Evolutionary conservation across 2,797 vertebrate genomes (phyloP).

Genomic region (Morelia viridis): DNA sequence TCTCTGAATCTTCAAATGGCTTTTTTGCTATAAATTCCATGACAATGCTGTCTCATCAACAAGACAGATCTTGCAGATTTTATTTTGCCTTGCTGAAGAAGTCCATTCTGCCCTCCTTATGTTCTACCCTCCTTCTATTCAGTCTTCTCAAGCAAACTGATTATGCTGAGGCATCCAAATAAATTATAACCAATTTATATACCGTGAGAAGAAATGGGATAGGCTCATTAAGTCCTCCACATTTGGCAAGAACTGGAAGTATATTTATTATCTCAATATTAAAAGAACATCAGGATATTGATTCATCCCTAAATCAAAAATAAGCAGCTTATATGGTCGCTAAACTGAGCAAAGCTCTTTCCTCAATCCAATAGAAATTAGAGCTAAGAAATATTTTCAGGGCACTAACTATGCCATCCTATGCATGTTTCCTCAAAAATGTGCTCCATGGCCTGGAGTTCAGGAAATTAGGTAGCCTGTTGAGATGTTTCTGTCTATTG

Average conservation of each 20-base stretch:
- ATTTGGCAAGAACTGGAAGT: constrained; percentile 15
- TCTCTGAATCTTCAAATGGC: not conserved
- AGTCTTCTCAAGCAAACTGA: constrained; percentile 53
- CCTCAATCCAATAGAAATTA: constrained; percentile 8
- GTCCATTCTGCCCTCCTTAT: constrained; percentile 41
- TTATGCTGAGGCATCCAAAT: constrained; percentile 52
- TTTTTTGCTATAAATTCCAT: not conserved
- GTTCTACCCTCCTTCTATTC: constrained; percentile 52
- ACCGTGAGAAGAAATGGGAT: constrained; percentile 54
- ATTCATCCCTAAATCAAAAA: constrained; percentile 11
- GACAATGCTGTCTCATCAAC: not conserved
- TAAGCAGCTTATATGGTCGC: constrained; percentile 17
- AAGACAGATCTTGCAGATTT: not conserved
- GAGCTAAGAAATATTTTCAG: not conserved
- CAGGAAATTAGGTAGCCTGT: not conserved
- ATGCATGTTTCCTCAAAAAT: not conserved
- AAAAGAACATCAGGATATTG: not conserved
- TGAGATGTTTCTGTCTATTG: not conserved
- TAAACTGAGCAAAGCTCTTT: not conserved
- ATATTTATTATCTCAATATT: not conserved
- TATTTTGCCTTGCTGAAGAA: not conserved
- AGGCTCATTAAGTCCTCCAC: constrained; percentile 44
- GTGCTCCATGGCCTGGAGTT: not conserved
- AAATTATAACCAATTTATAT: constrained; percentile 62
- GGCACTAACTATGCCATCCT: not conserved